Base-by-base conservation (phyloP, 2,113 vertebrate genomes). In the Malaclemys terrapin region DNA sequence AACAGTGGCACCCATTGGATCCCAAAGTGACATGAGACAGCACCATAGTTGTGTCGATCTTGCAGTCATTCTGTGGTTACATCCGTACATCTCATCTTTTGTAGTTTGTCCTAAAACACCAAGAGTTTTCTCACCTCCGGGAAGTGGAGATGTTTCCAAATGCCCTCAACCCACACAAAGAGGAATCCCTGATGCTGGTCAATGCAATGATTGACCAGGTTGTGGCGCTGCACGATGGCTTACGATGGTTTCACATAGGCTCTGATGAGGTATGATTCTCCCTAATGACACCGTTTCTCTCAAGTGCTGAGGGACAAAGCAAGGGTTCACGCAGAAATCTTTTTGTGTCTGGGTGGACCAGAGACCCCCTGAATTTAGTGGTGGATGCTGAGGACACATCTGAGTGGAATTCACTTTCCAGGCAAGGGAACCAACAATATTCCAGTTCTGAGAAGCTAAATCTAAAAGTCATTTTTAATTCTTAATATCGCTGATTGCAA, bases 91-190 rank as follows among this genome's bases (percentile, higher is more conserved):
- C 4, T 52, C 19, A 42, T 52, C 95, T 93, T 56, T 89, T n/a
- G 12, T 93, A 99, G 99, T 99, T 99, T 86, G 99, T 99, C 89
- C 95, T 99, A 95, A 99, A 99, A 97, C 99, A 99, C 62, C 81
- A 92, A 6, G 91, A 98, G 8, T 98, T 99, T 1, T 96, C 98
- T 24, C 98, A 98, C 38, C 98, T 99, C 47, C 98, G 99, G 47
- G 99, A 99, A 97, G 97, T 99, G 93, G 85, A 96, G 0, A 79
- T 62, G 38, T 99, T 99, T 83, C 98, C 99, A 82, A 99, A 99
- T 6, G 99, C 99, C 24, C 97, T 99, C 94, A 99, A 99, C 90
- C 99, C 99, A 0, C 99, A 99, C 38, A 98, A 96, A 93, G 97
- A 99, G 2, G 98, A 98, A 80, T 98, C 99, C 0, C 93, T 97